Evolutionary conservation across 2,797 vertebrate genomes (phyloP).

Genomic region (Hydrophis major): DNA sequence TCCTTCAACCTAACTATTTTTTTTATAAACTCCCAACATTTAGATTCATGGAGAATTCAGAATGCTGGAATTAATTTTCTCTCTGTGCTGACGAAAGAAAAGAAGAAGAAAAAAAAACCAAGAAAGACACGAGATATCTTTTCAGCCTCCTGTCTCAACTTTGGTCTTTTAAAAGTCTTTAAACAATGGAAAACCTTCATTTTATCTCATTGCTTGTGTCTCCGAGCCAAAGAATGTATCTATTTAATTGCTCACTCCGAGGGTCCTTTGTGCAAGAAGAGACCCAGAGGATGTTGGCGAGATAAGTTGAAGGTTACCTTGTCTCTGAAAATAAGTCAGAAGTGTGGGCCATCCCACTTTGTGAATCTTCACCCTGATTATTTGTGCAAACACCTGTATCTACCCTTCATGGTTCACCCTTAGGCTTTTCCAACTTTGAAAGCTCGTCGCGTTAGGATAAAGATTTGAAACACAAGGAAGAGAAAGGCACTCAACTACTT

Average conservation of each 20-base stretch:
- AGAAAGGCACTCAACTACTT: background rate
- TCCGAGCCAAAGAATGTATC: background rate
- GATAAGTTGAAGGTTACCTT: background rate
- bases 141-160: background rate
- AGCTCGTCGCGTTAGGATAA: background rate
- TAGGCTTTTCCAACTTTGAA: background rate
- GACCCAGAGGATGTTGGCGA: background rate
- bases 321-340: background rate
- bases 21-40: background rate
- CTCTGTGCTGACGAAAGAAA: background rate
- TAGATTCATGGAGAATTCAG: rapidly evolving
- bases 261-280: background rate
- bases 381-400: background rate
- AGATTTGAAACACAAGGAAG: background rate
- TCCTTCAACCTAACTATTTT: background rate
- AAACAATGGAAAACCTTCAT: background rate
- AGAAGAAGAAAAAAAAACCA: background rate
- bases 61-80: slow-evolving; percentile 1
- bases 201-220: background rate
- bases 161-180: background rate
- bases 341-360: background rate
- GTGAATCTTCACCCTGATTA: background rate
- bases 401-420: background rate
- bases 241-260: background rate
- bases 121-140: background rate